phyloP scores from a whole-genome alignment of 92 coral and sea anemone species.

The Heliopora coerulea region DNA sequence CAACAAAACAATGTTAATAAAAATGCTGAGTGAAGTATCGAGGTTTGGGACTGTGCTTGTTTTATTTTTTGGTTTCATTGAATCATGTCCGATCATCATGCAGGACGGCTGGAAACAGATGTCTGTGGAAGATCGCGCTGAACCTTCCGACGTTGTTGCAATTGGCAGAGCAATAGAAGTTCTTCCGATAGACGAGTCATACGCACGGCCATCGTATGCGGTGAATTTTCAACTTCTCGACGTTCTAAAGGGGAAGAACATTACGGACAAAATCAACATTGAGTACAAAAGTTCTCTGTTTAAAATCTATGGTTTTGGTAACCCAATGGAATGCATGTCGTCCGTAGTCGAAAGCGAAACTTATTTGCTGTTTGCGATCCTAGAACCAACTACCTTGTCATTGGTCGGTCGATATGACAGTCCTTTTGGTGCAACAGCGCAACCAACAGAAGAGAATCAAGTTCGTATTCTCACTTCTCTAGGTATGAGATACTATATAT shows the following conservation, averaged over 20 bases:
- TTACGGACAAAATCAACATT: slow-evolving; percentile 69
- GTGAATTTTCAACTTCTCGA: slow-evolving; percentile 79
- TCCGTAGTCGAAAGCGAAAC: slow-evolving; percentile 70
- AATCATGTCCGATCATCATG: slow-evolving; percentile 37
- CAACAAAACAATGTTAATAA: slow-evolving; percentile 18
- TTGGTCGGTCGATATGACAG: slow-evolving; percentile 77
- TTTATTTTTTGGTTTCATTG: neutral
- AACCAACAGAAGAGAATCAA: slow-evolving; percentile 67
- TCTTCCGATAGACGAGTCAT: slow-evolving; percentile 41
- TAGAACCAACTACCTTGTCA: slow-evolving; percentile 55
- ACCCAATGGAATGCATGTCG: slow-evolving; percentile 60
- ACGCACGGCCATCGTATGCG: slow-evolving; percentile 38
- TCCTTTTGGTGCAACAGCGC: slow-evolving; percentile 78
- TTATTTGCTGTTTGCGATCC: slow-evolving; percentile 70
- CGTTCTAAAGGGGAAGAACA: slow-evolving; percentile 73
- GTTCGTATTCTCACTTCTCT: slow-evolving; percentile 65
- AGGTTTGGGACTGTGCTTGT: neutral
- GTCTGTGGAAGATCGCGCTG: slow-evolving; percentile 71
- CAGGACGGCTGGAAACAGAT: slow-evolving; percentile 77
- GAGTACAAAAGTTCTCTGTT: slow-evolving; percentile 59
- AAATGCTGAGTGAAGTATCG: slow-evolving; percentile 11
- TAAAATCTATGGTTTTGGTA: slow-evolving; percentile 84
- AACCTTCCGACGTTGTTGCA: slow-evolving; percentile 73
- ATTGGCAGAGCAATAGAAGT: slow-evolving; percentile 74
- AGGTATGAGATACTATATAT: slow-evolving; percentile 57